Evolutionary conservation across 2,113 vertebrate genomes (phyloP).

Genomic region (Nettapus auritus): DNA sequence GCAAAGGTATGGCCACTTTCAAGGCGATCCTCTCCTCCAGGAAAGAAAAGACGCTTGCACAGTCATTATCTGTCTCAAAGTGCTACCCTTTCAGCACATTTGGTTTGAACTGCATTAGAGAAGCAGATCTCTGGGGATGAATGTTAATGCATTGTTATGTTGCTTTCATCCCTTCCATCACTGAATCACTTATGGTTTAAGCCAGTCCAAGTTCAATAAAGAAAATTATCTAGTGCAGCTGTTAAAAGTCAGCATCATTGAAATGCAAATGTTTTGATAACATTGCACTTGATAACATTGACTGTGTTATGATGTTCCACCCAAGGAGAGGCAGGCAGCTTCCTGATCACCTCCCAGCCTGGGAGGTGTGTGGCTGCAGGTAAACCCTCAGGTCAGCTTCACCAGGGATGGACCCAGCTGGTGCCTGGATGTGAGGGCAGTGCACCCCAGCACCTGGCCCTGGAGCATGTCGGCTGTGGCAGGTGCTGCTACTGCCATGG

Average conservation of each 20-base stretch:
- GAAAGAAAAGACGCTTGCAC: neutral
- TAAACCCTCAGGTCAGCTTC: neutral
- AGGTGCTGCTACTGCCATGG: neutral
- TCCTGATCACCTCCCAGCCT: neutral
- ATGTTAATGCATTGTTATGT: conserved; percentile 31
- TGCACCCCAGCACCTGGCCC: neutral
- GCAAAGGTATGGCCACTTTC: neutral
- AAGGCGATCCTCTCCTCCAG: neutral
- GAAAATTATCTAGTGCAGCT: conserved; percentile 29
- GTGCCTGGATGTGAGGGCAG: neutral
- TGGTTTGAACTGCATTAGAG: conserved; percentile 25
- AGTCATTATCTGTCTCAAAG: neutral
- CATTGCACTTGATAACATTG: neutral
- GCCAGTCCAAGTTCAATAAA: conserved; percentile 45
- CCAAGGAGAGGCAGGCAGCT: neutral
- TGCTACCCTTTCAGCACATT: conserved; percentile 35
- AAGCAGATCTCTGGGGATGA: conserved; percentile 39
- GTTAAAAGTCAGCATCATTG: conserved; percentile 5
- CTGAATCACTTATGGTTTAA: conserved; percentile 42
- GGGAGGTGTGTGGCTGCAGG: neutral
- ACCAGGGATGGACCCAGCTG: neutral
- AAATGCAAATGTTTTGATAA: conserved; percentile 48
- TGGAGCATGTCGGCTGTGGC: neutral
- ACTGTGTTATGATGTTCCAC: neutral
- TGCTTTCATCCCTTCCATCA: conserved; percentile 50